Conservation (phyloP, 2,113 vertebrate genomes). For the Lophotis ruficrista region DNA sequence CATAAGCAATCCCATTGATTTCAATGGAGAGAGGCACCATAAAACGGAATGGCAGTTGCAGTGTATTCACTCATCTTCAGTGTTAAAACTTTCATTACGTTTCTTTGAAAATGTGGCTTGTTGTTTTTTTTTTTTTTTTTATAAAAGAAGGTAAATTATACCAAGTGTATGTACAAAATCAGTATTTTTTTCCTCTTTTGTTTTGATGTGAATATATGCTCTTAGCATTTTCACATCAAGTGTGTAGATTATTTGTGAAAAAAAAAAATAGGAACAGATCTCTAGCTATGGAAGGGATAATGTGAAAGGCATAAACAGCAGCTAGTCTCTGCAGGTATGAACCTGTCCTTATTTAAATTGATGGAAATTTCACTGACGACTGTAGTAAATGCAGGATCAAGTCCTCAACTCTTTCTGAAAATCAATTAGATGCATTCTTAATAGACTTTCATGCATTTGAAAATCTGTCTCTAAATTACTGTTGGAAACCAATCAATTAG, state of each 20-base stretch:
- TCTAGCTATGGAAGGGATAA: neutral
- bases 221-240: neutral
- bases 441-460: neutral
- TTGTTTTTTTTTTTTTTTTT: neutral
- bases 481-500: constrained; percentile 29
- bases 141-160: neutral
- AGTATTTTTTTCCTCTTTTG: neutral
- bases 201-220: neutral
- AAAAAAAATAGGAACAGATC: neutral
- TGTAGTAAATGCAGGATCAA: neutral
- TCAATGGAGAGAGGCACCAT: neutral
- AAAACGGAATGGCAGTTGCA: neutral
- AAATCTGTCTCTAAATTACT: neutral
- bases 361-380: neutral
- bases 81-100: neutral
- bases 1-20: neutral
- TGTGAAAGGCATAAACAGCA: constrained; percentile 4
- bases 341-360: neutral
- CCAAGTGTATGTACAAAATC: neutral
- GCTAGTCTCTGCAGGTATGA: neutral
- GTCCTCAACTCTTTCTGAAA: neutral
- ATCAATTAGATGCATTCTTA: neutral
- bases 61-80: neutral
- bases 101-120: neutral
- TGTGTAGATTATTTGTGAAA: neutral